These are phyloP conservation scores for Microctonus aethiopoides DNA, from an alignment of 2,888 invertebrate genomes.

Conservation along the genomic window DNA sequence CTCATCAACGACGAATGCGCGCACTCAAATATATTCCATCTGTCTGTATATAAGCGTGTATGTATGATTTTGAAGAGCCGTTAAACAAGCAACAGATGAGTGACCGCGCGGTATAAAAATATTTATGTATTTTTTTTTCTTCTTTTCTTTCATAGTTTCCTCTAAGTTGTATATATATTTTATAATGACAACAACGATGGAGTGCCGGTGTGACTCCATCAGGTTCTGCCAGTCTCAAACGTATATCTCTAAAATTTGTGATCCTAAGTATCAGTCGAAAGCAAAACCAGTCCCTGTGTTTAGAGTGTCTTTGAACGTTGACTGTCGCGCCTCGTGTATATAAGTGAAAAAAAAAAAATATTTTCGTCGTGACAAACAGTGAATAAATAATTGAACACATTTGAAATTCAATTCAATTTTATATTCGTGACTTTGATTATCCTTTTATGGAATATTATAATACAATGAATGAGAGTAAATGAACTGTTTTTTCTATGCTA, in stretches of 20 bases:
- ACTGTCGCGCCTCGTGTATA: slow-evolving; percentile 15
- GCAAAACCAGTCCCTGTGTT: slow-evolving; percentile 28
- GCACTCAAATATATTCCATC: not conserved
- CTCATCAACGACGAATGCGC: slow-evolving; percentile 1
- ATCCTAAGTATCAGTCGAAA: slow-evolving; percentile 41
- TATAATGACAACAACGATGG: not conserved
- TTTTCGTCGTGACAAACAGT: not conserved
- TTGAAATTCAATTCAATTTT: not conserved
- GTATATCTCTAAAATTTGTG: slow-evolving; percentile 24
- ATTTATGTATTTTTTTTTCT: no score
- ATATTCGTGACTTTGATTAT: not conserved
- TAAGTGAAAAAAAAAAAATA: not conserved
- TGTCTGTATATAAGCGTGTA: not conserved
- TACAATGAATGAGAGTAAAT: not conserved
- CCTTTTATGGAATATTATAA: not conserved
- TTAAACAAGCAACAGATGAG: slow-evolving; percentile 12
- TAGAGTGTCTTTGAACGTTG: slow-evolving; percentile 33
- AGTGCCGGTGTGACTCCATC: slow-evolving; percentile 12
- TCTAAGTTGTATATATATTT: slow-evolving; percentile 24
- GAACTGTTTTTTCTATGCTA: not conserved
- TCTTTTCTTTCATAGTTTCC: no score
- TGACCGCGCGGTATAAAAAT: slow-evolving; percentile 7
- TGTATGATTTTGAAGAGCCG: slow-evolving; percentile 14
- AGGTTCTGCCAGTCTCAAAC: slow-evolving; percentile 28
- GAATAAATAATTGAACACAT: not conserved